Conservation (phyloP, 2,888 invertebrate genomes). For the Lasioglossum zephyrum region DNA sequence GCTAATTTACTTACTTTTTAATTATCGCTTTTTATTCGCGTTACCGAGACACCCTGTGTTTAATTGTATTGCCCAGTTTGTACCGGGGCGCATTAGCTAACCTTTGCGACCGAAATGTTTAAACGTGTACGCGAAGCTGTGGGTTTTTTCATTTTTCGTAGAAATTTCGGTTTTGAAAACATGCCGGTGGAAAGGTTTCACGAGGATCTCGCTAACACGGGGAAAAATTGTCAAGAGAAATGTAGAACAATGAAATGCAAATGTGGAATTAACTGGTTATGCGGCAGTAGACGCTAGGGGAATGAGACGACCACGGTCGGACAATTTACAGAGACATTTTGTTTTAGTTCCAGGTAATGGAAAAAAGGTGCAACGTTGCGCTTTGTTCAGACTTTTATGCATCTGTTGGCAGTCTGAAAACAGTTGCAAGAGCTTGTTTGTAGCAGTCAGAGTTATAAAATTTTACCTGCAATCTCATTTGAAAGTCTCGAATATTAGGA, state of each 20-base stretch:
- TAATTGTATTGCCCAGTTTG: neutral
- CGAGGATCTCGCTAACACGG: neutral
- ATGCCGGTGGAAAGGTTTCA: neutral
- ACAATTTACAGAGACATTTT: neutral
- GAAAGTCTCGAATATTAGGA: too few species aligned
- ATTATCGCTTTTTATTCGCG: constrained; percentile 4
- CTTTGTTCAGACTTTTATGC: neutral
- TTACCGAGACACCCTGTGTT: neutral
- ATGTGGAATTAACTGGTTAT: neutral
- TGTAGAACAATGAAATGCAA: neutral
- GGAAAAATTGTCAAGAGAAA: neutral
- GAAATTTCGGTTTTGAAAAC: neutral
- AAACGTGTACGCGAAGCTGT: neutral
- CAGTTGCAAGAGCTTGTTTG: neutral
- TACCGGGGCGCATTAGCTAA: neutral
- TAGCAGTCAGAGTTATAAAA: neutral
- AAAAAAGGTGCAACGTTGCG: neutral
- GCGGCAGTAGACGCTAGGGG: neutral
- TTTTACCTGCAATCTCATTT: neutral
- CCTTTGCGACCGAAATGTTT: neutral
- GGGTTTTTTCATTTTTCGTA: neutral
- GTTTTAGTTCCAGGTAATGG: neutral
- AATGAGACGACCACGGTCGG: neutral
- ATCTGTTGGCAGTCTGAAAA: neutral
- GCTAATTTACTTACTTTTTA: constrained; percentile 15